These are phyloP conservation scores for Tupaia chinensis DNA, from an alignment of 2,113 vertebrate species.

Conservation along the genomic window DNA sequence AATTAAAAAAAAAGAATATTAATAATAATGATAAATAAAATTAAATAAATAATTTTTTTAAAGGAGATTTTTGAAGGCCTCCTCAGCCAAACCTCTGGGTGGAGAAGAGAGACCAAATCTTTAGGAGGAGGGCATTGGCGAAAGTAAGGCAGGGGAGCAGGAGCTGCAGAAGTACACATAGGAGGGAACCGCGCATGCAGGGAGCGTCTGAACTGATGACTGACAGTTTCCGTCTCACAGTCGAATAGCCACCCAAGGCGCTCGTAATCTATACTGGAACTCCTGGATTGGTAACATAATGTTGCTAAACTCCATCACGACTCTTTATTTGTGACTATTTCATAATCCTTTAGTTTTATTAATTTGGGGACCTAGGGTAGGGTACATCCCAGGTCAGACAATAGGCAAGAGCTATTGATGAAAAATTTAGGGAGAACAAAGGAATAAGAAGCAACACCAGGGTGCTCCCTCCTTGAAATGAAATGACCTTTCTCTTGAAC, in stretches of 20 bases:
- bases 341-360: neutral
- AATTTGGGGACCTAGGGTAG: neutral
- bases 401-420: neutral
- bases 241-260: neutral
- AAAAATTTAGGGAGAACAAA: constrained; percentile 1
- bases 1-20: no score
- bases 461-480: neutral
- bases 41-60: neutral
- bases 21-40: no score
- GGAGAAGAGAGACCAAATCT: neutral
- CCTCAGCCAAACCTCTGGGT: neutral
- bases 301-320: neutral
- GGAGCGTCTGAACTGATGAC: neutral
- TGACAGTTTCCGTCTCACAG: neutral
- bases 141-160: neutral
- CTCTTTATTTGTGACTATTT: neutral
- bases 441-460: neutral
- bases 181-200: neutral
- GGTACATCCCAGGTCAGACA: neutral
- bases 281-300: neutral
- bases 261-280: neutral
- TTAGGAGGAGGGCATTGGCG: neutral
- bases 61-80: neutral
- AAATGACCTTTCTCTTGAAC: neutral
- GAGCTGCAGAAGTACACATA: neutral